Conservation (phyloP, 1,140 invertebrate species). For the Neotoxoptera formosana region DNA sequence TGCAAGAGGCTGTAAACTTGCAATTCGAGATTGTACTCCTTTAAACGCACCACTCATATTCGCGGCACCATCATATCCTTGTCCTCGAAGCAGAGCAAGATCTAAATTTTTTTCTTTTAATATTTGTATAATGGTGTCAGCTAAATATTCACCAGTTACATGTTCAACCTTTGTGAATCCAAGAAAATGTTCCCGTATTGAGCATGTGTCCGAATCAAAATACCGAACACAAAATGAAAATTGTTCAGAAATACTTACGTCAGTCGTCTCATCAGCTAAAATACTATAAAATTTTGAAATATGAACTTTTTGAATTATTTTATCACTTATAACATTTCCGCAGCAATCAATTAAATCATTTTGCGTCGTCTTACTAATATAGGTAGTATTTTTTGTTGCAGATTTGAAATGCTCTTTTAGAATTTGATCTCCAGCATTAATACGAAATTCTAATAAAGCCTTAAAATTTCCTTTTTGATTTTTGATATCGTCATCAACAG, state of each 20-base stretch:
- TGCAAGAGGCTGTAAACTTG: no score
- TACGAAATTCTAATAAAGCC: conserved; percentile 60
- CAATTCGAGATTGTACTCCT: conserved; percentile 36
- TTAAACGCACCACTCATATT: conserved; percentile 47
- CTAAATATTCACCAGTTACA: conserved; percentile 26
- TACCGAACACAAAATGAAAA: conserved; percentile 60
- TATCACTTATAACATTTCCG: conserved; percentile 57
- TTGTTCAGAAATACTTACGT: conserved; percentile 60
- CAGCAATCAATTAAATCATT: conserved; percentile 59
- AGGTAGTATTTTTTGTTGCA: conserved; percentile 59
- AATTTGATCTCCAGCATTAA: conserved; percentile 60
- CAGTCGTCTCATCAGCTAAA: conserved; percentile 60
- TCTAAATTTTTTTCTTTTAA: conserved; percentile 21
- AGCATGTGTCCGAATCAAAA: conserved; percentile 49
- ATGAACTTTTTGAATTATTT: conserved; percentile 59
- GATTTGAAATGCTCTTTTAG: conserved; percentile 61
- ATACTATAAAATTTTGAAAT: conserved; percentile 58
- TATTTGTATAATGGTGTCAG: conserved; percentile 23
- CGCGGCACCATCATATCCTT: conserved; percentile 43
- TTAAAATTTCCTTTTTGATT: conserved; percentile 61
- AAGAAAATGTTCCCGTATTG: conserved; percentile 28
- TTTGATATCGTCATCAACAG: no score
- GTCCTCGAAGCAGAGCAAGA: conserved; percentile 29
- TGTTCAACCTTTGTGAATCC: conserved; percentile 24
- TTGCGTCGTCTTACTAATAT: conserved; percentile 60